Evolutionary conservation across 2,797 vertebrate species (phyloP).

Genomic region (Sebastes melanostomus): DNA sequence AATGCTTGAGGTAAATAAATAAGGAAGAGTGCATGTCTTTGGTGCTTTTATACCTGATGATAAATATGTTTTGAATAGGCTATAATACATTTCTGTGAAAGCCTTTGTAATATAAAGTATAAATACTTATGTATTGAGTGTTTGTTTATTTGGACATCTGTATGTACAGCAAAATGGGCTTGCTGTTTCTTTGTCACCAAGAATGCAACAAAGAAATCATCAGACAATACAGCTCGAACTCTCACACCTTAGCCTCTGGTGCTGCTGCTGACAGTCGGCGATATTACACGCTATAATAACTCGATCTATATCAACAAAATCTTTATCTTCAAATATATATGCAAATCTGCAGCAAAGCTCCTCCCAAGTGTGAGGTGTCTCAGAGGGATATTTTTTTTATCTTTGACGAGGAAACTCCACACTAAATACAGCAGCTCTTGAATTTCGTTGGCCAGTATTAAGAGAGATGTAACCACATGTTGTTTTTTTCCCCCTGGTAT

Average conservation of each 20-base stretch:
- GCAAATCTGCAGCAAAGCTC: slow-evolving; percentile 46
- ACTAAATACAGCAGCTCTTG: slow-evolving; percentile 25
- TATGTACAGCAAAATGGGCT: not conserved
- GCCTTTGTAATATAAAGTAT: not conserved
- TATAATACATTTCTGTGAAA: not conserved
- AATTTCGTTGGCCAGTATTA: slow-evolving; percentile 36
- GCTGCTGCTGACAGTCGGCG: not conserved
- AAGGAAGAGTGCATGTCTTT: not conserved
- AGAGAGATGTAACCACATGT: slow-evolving; percentile 34
- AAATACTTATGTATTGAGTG: not conserved
- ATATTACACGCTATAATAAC: slow-evolving; percentile 29
- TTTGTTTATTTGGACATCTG: not conserved
- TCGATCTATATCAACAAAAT: slow-evolving; percentile 24
- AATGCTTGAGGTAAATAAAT: not conserved
- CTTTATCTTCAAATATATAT: slow-evolving; percentile 39
- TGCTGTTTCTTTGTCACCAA: not conserved
- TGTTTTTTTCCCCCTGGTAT: slow-evolving; percentile 18
- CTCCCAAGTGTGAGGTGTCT: slow-evolving; percentile 2
- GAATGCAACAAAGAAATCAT: slow-evolving; percentile 1
- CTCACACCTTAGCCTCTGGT: not conserved
- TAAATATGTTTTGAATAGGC: not conserved
- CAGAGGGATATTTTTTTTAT: slow-evolving; percentile 18
- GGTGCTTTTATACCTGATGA: not conserved
- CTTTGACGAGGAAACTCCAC: slow-evolving; percentile 14
- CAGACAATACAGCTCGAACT: not conserved